Evolutionary conservation across 2,113 vertebrate genomes (phyloP).

Genomic region (Mastomys natalensis): DNA sequence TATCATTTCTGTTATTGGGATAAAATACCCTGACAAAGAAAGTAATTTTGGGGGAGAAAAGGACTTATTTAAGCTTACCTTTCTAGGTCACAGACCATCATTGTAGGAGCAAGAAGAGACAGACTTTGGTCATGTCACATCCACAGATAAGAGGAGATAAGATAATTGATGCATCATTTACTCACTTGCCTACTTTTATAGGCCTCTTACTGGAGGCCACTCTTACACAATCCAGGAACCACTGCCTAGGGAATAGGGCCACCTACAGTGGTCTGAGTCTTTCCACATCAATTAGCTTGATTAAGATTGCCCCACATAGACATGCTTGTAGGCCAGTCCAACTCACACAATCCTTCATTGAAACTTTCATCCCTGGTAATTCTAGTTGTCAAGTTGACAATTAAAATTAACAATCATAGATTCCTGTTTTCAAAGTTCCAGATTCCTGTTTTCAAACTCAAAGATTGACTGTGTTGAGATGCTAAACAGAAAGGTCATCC

Average conservation of each 20-base stretch:
- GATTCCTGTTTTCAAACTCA: background rate
- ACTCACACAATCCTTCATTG: background rate
- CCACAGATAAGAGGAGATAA: background rate
- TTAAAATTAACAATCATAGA: background rate
- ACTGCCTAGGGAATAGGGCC: background rate
- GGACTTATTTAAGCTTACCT: background rate
- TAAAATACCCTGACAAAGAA: background rate
- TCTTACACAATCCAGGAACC: background rate
- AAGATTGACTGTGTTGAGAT: background rate
- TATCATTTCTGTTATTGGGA: background rate
- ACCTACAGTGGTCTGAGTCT: background rate
- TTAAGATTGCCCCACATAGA: background rate
- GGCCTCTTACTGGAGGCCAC: background rate
- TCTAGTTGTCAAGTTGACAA: background rate
- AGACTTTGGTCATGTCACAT: background rate
- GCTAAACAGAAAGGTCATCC: background rate
- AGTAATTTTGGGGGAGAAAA: background rate
- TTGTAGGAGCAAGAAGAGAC: background rate
- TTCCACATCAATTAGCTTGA: background rate
- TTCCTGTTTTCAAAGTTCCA: background rate
- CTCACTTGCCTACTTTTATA: no score
- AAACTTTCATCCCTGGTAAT: background rate
- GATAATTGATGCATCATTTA: no score
- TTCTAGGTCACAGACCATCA: background rate
- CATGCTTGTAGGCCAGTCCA: background rate